Base-by-base conservation (phyloP, 2,113 vertebrate species). In the Erinaceus europaeus region DNA sequence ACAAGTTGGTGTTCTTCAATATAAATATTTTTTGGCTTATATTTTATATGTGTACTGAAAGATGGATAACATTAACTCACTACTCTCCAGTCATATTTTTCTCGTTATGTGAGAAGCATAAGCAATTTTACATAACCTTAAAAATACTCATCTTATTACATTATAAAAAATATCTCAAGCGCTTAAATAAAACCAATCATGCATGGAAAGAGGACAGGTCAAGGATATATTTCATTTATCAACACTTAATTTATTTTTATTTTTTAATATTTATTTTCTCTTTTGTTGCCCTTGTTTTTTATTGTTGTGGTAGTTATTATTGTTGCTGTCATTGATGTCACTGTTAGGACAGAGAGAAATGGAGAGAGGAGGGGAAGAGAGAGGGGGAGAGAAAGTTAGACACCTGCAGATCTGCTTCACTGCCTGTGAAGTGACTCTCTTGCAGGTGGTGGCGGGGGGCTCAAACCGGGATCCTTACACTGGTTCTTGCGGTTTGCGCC, bases 111-210 rank as follows among this genome's bases (percentile, higher is more conserved):
- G 21, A 65, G 23, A 71, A 48, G 73, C 36, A 92, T 86, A 92
- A 71, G 87, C 17, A 90, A 46, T 85, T 85, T 64, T 78, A 82
- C 1, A 5, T 82, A 75, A 62, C 93, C 87, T 18, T 59, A 71
- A 69, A 78, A 46, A 40, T 29, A 74, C 25, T 5, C 34, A 79
- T 87, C 15, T 11, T 62, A 14, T 87, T 76, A 86, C 5, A 52
- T 80, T 84, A 21, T 93, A 21, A 17, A 42, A 88, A 82, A 79
- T 32, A 74, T 44, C 57, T 89, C 40, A 92, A 64, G 29, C 53
- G 73, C 20, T 40, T 84, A 53, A 90, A 67, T 6, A 53, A 69
- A 86, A 23, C 1, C 38, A 90, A 27, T 62, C 62, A 79, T 75
- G 42, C 14, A 36, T 84, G 14, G 53, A 62, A 53, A 80, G 83